Conservation (phyloP, 2,888 invertebrate species). For the Rhorus exstirpatorius region DNA sequence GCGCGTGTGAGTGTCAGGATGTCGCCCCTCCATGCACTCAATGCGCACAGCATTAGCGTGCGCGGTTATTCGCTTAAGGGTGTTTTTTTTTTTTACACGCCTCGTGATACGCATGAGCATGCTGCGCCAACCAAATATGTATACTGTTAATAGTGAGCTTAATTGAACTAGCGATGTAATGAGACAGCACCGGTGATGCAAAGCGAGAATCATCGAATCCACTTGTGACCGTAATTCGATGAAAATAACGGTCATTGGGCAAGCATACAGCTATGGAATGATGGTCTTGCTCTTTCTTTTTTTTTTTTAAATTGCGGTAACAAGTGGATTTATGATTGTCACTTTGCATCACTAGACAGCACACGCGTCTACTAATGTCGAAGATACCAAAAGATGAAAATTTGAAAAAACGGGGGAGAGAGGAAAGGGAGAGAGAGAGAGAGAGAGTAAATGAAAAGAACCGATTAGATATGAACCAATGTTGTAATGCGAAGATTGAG, state of each 20-base stretch:
- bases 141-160: slow-evolving; percentile 86
- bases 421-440: neutral
- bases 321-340: slow-evolving; percentile 1
- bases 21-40: neutral
- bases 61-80: slow-evolving; percentile 3
- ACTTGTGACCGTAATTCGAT: neutral
- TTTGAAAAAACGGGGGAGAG: neutral
- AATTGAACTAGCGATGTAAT: slow-evolving; percentile 80
- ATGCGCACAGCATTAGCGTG: neutral
- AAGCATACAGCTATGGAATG: slow-evolving; percentile 6
- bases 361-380: slow-evolving; percentile 16
- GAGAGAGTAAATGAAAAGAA: slow-evolving; percentile 9
- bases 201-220: too few species aligned
- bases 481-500: slow-evolving; percentile 25
- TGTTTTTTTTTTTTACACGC: slow-evolving; percentile 12
- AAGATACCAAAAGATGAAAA: neutral
- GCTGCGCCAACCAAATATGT: slow-evolving; percentile 76
- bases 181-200: slow-evolving; percentile 43
- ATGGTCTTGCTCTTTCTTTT: too few species aligned
- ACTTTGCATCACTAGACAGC: slow-evolving; percentile 9
- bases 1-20: neutral
- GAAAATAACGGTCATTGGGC: slow-evolving; percentile 11
- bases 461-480: neutral
- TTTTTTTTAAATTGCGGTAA: neutral
- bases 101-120: slow-evolving; percentile 48